Evolutionary conservation across 2,797 vertebrate species (phyloP).

Genomic region (Semotilus atromaculatus): DNA sequence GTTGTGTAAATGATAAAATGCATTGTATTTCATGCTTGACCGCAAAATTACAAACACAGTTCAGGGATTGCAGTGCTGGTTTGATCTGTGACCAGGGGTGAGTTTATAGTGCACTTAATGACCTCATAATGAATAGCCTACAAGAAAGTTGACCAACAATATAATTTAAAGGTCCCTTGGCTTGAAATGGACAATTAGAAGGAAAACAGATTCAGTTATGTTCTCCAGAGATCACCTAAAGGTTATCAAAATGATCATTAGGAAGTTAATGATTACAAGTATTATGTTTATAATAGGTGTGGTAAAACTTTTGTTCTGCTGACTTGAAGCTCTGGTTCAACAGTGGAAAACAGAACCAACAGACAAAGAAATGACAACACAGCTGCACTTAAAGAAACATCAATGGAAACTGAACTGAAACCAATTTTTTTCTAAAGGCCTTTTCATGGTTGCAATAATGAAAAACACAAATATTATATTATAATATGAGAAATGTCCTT

Average conservation of each 20-base stretch:
- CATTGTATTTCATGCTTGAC: neutral
- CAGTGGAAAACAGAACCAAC: neutral
- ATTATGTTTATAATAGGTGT: neutral
- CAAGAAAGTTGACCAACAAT: neutral
- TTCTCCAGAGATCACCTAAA: neutral
- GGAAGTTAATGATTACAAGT: slow-evolving; percentile 19
- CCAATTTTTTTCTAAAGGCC: neutral
- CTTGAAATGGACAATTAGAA: neutral
- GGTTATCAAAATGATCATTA: slow-evolving; percentile 19
- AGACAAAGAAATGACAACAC: neutral
- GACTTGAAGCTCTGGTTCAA: neutral
- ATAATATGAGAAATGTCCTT: neutral
- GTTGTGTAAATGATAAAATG: neutral
- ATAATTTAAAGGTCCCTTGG: neutral
- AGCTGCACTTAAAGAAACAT: neutral
- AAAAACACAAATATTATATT: neutral
- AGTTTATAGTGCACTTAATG: neutral
- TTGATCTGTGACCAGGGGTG: neutral
- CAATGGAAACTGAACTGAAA: neutral
- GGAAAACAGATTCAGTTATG: neutral
- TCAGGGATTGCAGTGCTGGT: neutral
- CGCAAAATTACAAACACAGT: neutral
- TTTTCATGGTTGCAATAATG: neutral
- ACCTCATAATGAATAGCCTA: neutral
- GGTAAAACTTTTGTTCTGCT: neutral